Percentiles rank a stretch among this genome's conserved stretches.
Evolutionary conservation across 2,888 invertebrate species (phyloP).

Genomic region (Pseudococcus longispinus): DNA sequence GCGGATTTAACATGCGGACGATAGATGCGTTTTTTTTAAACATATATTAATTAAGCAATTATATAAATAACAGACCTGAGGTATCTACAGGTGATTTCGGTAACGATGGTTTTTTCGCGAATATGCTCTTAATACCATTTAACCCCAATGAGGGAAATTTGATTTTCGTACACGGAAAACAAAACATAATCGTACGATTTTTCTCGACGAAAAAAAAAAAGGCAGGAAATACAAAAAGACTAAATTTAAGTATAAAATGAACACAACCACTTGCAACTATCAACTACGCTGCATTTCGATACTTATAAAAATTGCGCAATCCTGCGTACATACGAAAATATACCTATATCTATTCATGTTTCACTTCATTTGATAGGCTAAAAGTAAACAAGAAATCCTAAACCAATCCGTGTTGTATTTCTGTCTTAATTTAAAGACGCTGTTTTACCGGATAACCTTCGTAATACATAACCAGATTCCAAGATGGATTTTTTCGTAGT

Average conservation of each 20-base stretch:
- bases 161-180: conserved; percentile 17
- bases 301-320: background rate
- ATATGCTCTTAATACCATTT: background rate
- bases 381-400: background rate
- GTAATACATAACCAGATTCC: background rate
- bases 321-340: background rate
- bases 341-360: background rate
- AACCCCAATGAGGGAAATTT: background rate
- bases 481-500: background rate
- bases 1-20: background rate
- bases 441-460: conserved; percentile 7
- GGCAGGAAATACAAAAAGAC: background rate
- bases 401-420: background rate
- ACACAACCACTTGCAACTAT: background rate
- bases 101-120: background rate
- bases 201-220: background rate
- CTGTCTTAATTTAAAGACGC: background rate
- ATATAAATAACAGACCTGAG: background rate
- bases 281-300: background rate
- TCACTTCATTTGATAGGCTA: background rate
- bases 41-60: background rate
- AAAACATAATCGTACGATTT: conserved; percentile 18
- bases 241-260: background rate
- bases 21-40: background rate
- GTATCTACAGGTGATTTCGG: conserved; percentile 8